Conservation (phyloP, 1,140 invertebrate genomes). For the Mizuhopecten yessoensis region DNA sequence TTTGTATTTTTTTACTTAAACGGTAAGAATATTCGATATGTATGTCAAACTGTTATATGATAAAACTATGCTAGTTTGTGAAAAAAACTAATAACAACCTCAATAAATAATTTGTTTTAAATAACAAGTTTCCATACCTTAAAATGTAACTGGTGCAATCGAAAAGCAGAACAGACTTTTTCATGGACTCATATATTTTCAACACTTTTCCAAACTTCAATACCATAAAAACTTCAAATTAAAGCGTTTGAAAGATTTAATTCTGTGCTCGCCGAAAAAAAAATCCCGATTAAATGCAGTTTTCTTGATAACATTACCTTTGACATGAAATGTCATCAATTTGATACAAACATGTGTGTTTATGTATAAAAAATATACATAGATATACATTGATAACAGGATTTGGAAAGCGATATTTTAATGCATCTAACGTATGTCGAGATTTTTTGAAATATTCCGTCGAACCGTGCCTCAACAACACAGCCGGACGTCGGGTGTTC, state of each 20-base stretch:
- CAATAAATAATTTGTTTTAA: background rate
- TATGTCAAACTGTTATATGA: no score
- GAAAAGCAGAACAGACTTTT: background rate
- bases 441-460: background rate
- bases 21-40: no score
- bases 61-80: no score
- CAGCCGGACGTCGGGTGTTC: conserved; percentile 28
- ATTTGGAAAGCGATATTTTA: conserved; percentile 25
- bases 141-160: background rate
- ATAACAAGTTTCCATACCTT: background rate
- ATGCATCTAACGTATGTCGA: background rate
- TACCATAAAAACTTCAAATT: background rate
- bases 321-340: conserved; percentile 34
- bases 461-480: background rate
- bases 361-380: background rate
- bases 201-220: no score
- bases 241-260: background rate
- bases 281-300: background rate
- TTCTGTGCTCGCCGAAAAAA: background rate
- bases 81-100: no score
- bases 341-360: background rate
- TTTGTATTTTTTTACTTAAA: no score
- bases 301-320: background rate
- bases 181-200: background rate
- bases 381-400: background rate